phyloP scores from a whole-genome alignment of 2,113 vertebrate genomes.

The Ahaetulla prasina region DNA sequence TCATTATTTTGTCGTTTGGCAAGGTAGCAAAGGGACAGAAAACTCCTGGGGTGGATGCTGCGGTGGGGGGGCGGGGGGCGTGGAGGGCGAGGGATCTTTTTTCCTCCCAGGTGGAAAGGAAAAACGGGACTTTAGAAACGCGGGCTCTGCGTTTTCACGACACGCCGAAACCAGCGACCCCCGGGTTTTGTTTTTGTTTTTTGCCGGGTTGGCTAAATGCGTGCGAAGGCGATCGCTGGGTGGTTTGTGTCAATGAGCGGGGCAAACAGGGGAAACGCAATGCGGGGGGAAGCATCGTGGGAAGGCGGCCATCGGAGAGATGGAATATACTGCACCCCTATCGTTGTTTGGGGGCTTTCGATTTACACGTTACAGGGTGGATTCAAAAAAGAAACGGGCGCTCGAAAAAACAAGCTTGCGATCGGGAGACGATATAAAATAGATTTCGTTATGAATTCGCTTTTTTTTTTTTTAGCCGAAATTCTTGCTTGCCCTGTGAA shows the following conservation, averaged over 20 bases:
- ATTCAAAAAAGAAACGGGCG: neutral
- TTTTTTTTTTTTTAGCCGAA: neutral
- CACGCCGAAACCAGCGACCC: neutral
- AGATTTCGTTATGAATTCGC: neutral
- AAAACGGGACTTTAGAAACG: neutral
- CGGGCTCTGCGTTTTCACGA: neutral
- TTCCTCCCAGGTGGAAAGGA: neutral
- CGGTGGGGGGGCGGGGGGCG: fast-evolving
- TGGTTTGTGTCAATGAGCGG: neutral
- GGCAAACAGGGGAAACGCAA: neutral
- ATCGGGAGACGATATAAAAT: neutral
- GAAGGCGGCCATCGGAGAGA: neutral
- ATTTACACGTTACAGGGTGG: neutral
- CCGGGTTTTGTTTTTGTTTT: neutral
- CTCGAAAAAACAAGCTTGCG: neutral
- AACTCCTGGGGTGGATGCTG: neutral
- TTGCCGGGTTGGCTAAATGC: neutral
- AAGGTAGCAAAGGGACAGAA: neutral
- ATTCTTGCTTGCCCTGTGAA: neutral
- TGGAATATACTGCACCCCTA: neutral
- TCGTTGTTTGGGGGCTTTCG: neutral
- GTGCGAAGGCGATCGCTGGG: neutral
- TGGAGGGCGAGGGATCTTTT: neutral
- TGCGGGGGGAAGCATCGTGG: neutral
- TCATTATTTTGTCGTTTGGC: neutral